phyloP scores from a whole-genome alignment of 1,140 invertebrate species.

The Holcopasites calliopsidis region DNA sequence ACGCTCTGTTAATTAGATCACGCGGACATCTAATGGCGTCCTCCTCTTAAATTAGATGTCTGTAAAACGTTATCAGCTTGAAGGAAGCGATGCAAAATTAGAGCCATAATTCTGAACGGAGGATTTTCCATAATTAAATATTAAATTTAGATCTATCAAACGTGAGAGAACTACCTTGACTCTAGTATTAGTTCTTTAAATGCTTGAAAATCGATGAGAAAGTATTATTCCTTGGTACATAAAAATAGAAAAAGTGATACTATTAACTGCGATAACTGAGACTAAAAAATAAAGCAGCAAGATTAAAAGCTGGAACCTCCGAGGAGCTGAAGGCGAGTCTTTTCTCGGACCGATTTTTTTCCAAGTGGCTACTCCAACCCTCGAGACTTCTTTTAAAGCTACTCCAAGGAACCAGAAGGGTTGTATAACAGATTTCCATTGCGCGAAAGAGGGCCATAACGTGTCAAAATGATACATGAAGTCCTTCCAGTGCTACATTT shows the following conservation, averaged over 20 bases:
- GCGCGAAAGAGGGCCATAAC: slow-evolving; percentile 38
- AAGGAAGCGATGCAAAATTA: no score
- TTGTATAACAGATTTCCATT: slow-evolving; percentile 37
- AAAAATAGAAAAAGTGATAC: no score
- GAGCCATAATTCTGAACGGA: no score
- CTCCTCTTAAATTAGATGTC: no score
- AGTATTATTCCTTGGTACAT: no score
- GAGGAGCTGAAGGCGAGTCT: neutral
- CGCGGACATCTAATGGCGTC: neutral
- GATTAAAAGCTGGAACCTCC: neutral
- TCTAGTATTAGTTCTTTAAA: no score
- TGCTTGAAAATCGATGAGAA: no score
- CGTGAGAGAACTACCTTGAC: no score
- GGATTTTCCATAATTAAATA: no score
- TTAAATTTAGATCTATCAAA: no score
- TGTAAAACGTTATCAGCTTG: neutral
- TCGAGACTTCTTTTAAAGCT: slow-evolving; percentile 1
- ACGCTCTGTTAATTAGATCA: neutral
- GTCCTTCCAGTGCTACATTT: slow-evolving; percentile 6
- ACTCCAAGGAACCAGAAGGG: slow-evolving; percentile 7
- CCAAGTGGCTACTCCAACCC: neutral
- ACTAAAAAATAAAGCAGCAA: no score
- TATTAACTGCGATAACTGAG: no score
- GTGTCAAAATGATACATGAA: slow-evolving; percentile 41
- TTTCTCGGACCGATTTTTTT: slow-evolving; percentile 16